Percentiles rank a stretch among this genome's conserved stretches.
phyloP scores from a whole-genome alignment of 2,113 vertebrate genomes.

The Tenrec ecaudatus region DNA sequence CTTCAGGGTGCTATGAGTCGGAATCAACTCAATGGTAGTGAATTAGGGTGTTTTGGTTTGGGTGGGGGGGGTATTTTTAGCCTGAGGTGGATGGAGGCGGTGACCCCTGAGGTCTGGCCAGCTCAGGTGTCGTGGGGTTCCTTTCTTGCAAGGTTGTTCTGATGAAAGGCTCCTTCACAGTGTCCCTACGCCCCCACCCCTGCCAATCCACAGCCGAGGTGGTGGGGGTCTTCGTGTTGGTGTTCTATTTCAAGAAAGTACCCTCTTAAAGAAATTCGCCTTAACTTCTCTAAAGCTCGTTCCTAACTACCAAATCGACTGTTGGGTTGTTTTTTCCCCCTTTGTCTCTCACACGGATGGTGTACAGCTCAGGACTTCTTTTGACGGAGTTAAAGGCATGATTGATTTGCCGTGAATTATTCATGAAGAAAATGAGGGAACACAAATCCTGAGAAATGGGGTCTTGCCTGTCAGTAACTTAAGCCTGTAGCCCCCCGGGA shows the following conservation, averaged over 20 bases:
- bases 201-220: background rate
- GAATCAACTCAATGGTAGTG: no score
- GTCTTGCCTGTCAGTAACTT: background rate
- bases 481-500: background rate
- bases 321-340: background rate
- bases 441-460: background rate
- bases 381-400: background rate
- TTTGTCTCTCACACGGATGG: background rate
- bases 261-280: background rate
- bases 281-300: background rate
- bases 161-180: background rate
- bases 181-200: background rate
- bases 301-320: background rate
- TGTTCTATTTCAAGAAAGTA: background rate
- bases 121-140: background rate
- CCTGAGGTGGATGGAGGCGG: fast-evolving
- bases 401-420: background rate
- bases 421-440: background rate
- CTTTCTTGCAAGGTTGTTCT: background rate
- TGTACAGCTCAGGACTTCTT: background rate
- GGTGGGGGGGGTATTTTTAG: no score
- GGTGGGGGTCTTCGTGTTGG: background rate
- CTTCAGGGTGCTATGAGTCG: no score
- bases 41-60: no score
- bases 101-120: background rate